Base-by-base conservation (phyloP, 2,113 vertebrate species). In the Sylvicapra grimmia region DNA sequence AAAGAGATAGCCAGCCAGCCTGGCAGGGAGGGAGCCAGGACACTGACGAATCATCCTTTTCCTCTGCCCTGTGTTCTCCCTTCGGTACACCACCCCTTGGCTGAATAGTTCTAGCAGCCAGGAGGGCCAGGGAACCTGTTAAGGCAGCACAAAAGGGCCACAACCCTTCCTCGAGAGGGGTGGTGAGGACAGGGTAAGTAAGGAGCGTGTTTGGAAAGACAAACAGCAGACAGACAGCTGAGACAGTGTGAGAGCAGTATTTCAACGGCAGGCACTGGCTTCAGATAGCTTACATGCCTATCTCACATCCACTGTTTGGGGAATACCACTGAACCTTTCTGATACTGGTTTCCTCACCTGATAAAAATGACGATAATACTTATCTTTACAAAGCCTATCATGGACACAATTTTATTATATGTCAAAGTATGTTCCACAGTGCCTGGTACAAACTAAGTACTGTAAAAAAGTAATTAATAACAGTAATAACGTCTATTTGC, bases 401-500 rank as follows among this genome's bases (percentile, higher is more conserved):
- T 2, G 3, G 27, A 85, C 23, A 89, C 29, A 75, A 72, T 80
- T 86, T 31, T 25, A 87, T 51, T 65, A 68, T 58, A 49, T 51
- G 4, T 63, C 31, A 25, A 72, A 93, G 19, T 79, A 63, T 40
- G 75, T 86, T 68, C 31, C 27, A 63, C 11, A 51, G 65, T 91
- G 2, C 58, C 19, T 77, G 12, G 31, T 31, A 97, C 23, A 85
- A 19, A 94, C 40, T 53, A 88, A 90, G 40, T 51, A 84, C 10
- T 84, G 36, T 82, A 82, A 21, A 63, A 85, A 79, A 77, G 47
- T 89, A 89, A 89, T 77, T 84, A 61, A 23, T 53, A 84, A 72
- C 25, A 44, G 51, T 2, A 51, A 4, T 31, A 61, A 90, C 44
- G 51, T 6, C 31, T 61, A 72, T 95, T 63, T 75, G 59, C 31